Base-by-base conservation (phyloP, 2,113 vertebrate species). In the Anhinga anhinga region DNA sequence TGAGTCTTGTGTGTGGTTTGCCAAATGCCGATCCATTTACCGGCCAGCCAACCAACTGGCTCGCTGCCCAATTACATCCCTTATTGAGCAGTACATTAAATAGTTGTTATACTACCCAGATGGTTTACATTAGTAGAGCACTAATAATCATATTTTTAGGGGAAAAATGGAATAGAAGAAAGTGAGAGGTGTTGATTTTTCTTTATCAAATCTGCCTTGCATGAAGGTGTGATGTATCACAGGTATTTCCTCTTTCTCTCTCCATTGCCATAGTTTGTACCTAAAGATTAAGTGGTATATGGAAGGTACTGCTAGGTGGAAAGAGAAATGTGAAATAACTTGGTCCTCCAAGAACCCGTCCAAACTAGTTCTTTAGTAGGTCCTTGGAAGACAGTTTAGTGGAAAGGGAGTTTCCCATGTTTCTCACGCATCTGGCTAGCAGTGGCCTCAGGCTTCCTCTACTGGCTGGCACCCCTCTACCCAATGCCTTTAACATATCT, bases 351-450 rank as follows among this genome's bases (percentile, higher is more conserved):
- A 77, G 49, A 90, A 91, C 61, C 44, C 4, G 77, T 80, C 62
- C 40, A 40, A 91, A 94, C 96, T 87, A 87, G 95, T 90, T 94
- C 52, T 81, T 95, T 56, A 56, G 29, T 82, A 90, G 66, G 78
- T 72, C 82, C 40, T 85, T 94, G 92, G 66, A 94, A 94, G 78
- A 66, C 10, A 65, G n/a, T 76, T 87, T 36, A 85, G 44, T 85
- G 84, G 78, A 96, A 95, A 96, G 95, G 96, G 95, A 91, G 70
- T 94, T 97, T 87, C 87, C 92, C 21, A 1, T 71, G 66, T 85
- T 95, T 82, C 82, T 94, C 79, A 45, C 11, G 7, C 49, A 94
- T 79, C 61, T 85, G 95, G 78, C 73, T 93, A 95, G 65, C 73
- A 52, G 91, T 67, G 78, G 91, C 95, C 91, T 88, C 82, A 19